phyloP scores from a whole-genome alignment of 2,113 vertebrate species.

The Alosa alosa region DNA sequence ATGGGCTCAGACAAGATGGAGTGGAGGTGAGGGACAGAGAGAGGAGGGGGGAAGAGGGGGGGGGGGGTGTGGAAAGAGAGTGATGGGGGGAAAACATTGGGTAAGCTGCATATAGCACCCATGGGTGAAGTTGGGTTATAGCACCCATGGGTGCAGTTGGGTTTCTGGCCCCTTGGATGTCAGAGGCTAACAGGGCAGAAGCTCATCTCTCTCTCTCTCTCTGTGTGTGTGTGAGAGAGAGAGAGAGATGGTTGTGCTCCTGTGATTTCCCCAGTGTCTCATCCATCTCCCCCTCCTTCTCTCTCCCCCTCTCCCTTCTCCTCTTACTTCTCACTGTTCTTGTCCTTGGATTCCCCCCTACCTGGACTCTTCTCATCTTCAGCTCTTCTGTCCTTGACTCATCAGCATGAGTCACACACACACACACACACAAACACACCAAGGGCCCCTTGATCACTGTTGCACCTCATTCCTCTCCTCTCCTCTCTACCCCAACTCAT shows the following conservation, averaged over 20 bases:
- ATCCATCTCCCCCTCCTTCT: not conserved
- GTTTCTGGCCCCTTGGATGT: not conserved
- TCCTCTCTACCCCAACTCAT: not conserved
- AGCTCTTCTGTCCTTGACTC: not conserved
- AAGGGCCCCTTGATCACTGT: not conserved
- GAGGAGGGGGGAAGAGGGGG: not conserved
- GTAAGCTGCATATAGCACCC: not conserved
- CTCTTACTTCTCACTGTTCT: not conserved
- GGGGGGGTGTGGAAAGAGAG: not conserved
- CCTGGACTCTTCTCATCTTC: not conserved
- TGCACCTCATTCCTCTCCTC: slow-evolving; percentile 45
- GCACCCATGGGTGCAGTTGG: slow-evolving; percentile 4
- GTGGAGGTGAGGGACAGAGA: not conserved
- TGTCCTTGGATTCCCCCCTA: not conserved
- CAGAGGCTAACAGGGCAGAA: not conserved
- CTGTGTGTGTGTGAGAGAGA: not conserved
- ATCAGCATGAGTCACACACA: not conserved
- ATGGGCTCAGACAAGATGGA: not conserved
- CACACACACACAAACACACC: not conserved
- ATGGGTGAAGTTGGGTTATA: not conserved
- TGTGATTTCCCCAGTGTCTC: slow-evolving; percentile 12
- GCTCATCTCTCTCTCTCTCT: not conserved
- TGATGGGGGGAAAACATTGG: not conserved
- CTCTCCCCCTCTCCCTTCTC: not conserved
- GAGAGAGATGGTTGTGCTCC: not conserved